Percentiles rank a stretch among this genome's conserved stretches.
phyloP scores from a whole-genome alignment of 2,113 vertebrate species.

The Cololabis saira region DNA sequence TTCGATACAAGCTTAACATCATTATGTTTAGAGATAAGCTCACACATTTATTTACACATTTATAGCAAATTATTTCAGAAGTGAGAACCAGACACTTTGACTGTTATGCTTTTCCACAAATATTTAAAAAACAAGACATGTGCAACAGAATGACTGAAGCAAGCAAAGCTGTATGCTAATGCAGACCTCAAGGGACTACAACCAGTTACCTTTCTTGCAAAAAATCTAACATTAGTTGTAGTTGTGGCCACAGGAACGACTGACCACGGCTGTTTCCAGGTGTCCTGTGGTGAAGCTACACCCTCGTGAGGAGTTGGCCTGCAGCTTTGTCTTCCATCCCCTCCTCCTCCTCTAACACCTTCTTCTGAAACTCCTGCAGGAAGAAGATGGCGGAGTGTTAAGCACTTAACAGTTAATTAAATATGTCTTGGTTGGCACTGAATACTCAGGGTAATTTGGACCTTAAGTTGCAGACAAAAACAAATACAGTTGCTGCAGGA shows the following conservation, averaged over 20 bases:
- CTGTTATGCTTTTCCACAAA: no score
- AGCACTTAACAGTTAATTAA: background rate
- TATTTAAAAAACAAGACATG: no score
- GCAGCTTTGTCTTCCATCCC: slow-evolving; percentile 32
- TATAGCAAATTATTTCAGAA: no score
- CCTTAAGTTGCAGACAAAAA: slow-evolving; percentile 3
- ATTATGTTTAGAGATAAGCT: no score
- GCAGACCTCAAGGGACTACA: background rate
- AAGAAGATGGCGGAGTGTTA: background rate
- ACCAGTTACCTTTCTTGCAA: background rate
- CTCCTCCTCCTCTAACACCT: slow-evolving; percentile 68
- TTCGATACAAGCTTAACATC: no score
- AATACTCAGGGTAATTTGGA: background rate
- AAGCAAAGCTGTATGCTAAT: background rate
- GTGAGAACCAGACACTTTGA: no score
- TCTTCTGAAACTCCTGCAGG: slow-evolving; percentile 75
- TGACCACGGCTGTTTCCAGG: background rate
- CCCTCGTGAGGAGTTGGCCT: slow-evolving; percentile 53
- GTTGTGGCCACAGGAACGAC: background rate
- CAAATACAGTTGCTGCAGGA: background rate
- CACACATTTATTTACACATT: no score
- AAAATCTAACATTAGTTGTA: background rate
- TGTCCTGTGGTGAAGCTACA: slow-evolving; percentile 43
- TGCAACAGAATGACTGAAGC: no score
- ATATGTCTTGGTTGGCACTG: background rate